Evolutionary conservation across 2,888 invertebrate species (phyloP).

Genomic region (Caenorhabditis sulstoni): DNA sequence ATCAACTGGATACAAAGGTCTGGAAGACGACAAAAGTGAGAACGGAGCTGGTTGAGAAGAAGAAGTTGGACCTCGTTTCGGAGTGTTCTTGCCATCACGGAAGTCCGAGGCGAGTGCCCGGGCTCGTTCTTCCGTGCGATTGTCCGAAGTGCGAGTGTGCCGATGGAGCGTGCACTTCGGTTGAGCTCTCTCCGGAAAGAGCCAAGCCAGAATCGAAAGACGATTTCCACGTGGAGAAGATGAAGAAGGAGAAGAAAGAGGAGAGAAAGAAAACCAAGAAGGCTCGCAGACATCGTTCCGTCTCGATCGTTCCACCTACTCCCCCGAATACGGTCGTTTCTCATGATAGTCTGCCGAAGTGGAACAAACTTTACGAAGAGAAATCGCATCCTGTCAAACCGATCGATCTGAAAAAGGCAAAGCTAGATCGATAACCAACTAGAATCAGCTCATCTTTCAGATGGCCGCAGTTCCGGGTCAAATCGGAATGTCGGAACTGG

Average conservation of each 20-base stretch:
- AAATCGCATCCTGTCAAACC: slow-evolving; percentile 4
- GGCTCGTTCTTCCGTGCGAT: slow-evolving; percentile 13
- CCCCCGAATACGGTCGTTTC: slow-evolving; percentile 28
- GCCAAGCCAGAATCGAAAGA: neutral
- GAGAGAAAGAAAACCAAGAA: slow-evolving; percentile 6
- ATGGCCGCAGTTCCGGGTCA: slow-evolving; percentile 19
- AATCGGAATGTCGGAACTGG: slow-evolving; percentile 40
- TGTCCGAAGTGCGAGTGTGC: slow-evolving; percentile 24
- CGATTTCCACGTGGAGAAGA: slow-evolving; percentile 2
- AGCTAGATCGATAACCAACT: neutral
- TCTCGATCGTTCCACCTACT: neutral
- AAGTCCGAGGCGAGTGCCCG: neutral
- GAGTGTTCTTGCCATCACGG: neutral
- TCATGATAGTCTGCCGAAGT: slow-evolving; percentile 8
- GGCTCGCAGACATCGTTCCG: neutral
- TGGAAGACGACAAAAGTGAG: slow-evolving; percentile 42
- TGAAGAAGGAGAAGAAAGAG: slow-evolving; percentile 11
- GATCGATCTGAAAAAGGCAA: slow-evolving; percentile 28
- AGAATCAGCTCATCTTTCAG: neutral
- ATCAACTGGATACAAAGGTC: slow-evolving; percentile 27
- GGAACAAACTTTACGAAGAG: slow-evolving; percentile 39
- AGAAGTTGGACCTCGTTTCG: neutral
- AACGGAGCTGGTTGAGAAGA: slow-evolving; percentile 11
- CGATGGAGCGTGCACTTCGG: neutral
- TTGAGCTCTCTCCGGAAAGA: slow-evolving; percentile 9